These are phyloP conservation scores for Drosophila anceps DNA, from an alignment of 2,888 invertebrate species.

Conservation along the genomic window DNA sequence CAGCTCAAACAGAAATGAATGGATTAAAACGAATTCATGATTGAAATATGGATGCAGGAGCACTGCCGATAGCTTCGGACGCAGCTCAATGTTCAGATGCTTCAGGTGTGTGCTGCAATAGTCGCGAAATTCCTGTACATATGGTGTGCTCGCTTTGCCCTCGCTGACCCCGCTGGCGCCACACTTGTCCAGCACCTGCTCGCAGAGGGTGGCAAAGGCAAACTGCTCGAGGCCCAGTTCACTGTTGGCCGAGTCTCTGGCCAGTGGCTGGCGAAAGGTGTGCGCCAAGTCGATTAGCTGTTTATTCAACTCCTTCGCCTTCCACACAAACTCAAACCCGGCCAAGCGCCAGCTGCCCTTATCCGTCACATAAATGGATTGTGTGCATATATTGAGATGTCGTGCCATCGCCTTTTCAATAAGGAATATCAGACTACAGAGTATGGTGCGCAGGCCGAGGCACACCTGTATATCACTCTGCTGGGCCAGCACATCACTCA, in stretches of 20 bases:
- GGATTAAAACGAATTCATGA: slow-evolving; percentile 93
- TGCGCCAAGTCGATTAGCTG: slow-evolving; percentile 89
- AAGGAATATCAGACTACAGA: slow-evolving; percentile 93
- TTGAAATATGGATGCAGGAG: slow-evolving; percentile 92
- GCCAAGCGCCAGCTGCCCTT: slow-evolving; percentile 96
- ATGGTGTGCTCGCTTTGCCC: slow-evolving; percentile 87
- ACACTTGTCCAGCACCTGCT: slow-evolving; percentile 88
- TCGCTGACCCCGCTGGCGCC: slow-evolving; percentile 54
- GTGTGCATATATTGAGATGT: slow-evolving; percentile 93
- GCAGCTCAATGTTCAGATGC: slow-evolving; percentile 88
- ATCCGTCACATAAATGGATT: slow-evolving; percentile 92
- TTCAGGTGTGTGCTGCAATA: slow-evolving; percentile 90
- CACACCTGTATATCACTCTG: slow-evolving; percentile 93
- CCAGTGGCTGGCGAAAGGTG: slow-evolving; percentile 90
- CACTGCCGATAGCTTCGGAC: slow-evolving; percentile 89
- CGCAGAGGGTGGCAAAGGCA: slow-evolving; percentile 91
- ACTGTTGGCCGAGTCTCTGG: slow-evolving; percentile 86
- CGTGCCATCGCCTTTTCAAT: slow-evolving; percentile 92
- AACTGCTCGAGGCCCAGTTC: slow-evolving; percentile 90
- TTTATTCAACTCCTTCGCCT: slow-evolving; percentile 88
- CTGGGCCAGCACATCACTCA: slow-evolving; percentile 88
- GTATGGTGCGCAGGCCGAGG: slow-evolving; percentile 92
- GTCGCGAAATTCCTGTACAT: slow-evolving; percentile 89
- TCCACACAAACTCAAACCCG: slow-evolving; percentile 92
- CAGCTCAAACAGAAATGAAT: slow-evolving; percentile 93